Percentiles rank a stretch among this genome's conserved stretches.
Conservation (phyloP, 1,140 invertebrate genomes). For the Scylla paramamosain region DNA sequence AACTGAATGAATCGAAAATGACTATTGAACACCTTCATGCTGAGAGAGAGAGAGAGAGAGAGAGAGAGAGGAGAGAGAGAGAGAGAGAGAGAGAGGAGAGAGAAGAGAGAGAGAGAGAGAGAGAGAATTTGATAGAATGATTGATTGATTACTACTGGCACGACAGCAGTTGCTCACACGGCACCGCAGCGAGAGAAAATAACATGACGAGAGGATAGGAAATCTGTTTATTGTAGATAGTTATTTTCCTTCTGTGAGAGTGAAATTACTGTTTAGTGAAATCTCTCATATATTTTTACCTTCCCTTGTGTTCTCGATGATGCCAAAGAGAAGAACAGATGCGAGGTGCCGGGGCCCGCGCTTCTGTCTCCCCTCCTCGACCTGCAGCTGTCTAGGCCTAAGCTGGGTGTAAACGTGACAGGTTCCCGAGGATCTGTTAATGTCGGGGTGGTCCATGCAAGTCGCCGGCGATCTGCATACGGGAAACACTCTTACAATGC, state of each 20-base stretch:
- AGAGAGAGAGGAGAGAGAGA: background rate
- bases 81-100: background rate
- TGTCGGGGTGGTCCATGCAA: constrained; percentile 38
- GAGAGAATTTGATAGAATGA: background rate
- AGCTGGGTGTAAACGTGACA: constrained; percentile 30
- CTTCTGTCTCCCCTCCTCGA: background rate
- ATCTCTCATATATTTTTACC: too few relatives aligned
- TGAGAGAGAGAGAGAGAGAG: background rate
- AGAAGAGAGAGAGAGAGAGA: background rate
- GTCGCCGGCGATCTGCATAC: constrained; percentile 46
- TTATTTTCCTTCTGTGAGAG: background rate
- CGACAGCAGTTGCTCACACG: background rate
- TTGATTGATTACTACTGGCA: background rate
- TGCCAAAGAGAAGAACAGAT: background rate
- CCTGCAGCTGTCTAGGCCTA: constrained; percentile 61
- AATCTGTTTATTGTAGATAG: too few relatives aligned
- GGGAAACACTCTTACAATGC: constrained; percentile 44
- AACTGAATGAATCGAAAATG: too few relatives aligned
- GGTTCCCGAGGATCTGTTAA: constrained; percentile 40
- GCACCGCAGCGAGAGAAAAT: too few relatives aligned
- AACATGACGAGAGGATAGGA: too few relatives aligned
- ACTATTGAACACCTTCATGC: background rate
- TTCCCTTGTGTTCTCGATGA: background rate
- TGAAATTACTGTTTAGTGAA: background rate
- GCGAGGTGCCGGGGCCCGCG: background rate